A percentile compares a stretch with the other conserved stretches of the same genome.
phyloP scores from a whole-genome alignment of 2,797 vertebrate genomes.

The Sus cebifrons region DNA sequence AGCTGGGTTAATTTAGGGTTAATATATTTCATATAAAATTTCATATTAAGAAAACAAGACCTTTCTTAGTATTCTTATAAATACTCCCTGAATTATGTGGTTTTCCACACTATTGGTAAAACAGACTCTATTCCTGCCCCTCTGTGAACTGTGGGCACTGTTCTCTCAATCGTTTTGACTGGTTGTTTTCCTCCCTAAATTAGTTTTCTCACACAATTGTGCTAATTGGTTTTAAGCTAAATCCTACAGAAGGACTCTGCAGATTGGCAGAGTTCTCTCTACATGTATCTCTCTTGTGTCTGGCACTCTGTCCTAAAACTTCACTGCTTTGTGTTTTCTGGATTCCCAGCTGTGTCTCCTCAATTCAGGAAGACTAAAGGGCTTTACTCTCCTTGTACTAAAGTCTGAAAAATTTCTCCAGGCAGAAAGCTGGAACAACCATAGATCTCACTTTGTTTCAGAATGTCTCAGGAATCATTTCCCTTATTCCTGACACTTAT shows the following conservation, averaged over 20 bases:
- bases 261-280: neutral
- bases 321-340: neutral
- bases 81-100: neutral
- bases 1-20: neutral
- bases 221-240: neutral
- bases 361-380: neutral
- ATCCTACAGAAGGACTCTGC: neutral
- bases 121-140: neutral
- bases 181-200: neutral
- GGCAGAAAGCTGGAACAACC: neutral
- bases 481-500: neutral
- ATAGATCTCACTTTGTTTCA: neutral
- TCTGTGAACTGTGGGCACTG: neutral
- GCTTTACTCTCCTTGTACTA: rapidly evolving
- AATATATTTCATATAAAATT: neutral
- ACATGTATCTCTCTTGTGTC: neutral
- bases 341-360: neutral
- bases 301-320: neutral
- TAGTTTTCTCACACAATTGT: neutral
- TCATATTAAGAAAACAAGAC: neutral
- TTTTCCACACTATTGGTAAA: neutral
- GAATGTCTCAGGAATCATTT: neutral
- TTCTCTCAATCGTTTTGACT: neutral
- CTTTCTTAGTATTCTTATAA: constrained; percentile 8
- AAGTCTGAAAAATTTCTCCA: neutral